Evolutionary conservation across 2,113 vertebrate species (phyloP).

Genomic region (Phaetusa simplex): DNA sequence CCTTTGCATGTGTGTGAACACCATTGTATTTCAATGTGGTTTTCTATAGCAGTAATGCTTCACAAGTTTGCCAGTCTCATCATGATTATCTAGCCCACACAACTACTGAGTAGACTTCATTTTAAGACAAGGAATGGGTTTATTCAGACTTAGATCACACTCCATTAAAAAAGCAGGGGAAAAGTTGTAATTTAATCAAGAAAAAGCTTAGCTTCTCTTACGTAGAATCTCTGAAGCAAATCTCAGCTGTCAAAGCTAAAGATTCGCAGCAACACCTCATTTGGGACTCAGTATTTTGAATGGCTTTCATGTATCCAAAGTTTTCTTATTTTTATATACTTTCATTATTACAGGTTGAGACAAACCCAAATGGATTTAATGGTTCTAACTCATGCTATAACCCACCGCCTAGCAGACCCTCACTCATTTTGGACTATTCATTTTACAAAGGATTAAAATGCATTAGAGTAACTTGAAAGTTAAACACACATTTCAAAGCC

Average conservation of each 20-base stretch:
- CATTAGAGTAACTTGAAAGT: not conserved
- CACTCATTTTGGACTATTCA: not conserved
- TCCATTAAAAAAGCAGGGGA: not conserved
- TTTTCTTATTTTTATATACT: not conserved
- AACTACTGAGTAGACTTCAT: not conserved
- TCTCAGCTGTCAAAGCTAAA: not conserved
- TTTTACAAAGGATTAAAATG: not conserved
- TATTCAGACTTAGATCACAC: not conserved
- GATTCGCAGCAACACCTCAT: not conserved
- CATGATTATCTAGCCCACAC: not conserved
- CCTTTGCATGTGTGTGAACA: accelerated
- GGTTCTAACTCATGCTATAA: not conserved
- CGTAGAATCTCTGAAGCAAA: not conserved
- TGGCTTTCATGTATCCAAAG: not conserved
- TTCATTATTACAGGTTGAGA: not conserved
- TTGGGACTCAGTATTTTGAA: not conserved
- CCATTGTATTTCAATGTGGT: not conserved
- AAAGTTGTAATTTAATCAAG: not conserved
- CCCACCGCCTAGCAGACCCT: not conserved
- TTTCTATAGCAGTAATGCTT: not conserved
- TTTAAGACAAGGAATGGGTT: not conserved
- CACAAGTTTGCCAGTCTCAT: not conserved
- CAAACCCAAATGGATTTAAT: not conserved
- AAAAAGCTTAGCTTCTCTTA: not conserved
- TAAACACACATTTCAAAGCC: not conserved